Evolutionary conservation across 2,113 vertebrate species (phyloP), one percentile per base, ranked within the genome.

Genomic region (Cinclus mexicanus): DNA sequence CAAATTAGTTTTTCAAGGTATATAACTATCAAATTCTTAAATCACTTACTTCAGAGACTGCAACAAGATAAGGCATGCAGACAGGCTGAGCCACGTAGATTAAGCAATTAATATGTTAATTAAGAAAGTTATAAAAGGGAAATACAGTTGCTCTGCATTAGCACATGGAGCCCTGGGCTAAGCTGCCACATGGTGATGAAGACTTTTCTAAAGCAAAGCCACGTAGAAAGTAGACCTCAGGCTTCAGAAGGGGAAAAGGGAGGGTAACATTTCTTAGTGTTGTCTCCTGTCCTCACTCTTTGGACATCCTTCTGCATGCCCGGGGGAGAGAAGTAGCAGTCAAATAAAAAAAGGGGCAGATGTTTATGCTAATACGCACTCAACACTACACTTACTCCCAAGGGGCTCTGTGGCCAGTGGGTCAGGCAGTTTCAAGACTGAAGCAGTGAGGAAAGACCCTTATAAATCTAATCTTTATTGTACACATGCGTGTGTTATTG

Each of bases 11-110:
- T 92, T 69, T 74, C 71, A 57, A 90, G 55, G 83, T 77, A 90
- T 50, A 26, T 74, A 93, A 95, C 88, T 94, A 93, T 16, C 26
- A 74, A 88, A 83, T 83, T 86, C 63, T 63, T 81, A 90, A 72
- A 88, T 90, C 42, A 42, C 50, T 83, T 69, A 68, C 83, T 94
- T 95, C 71, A 83, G 86, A 83, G 55, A 42, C 59, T 80, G 79
- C 57, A 90, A 88, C 88, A 92, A 92, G 90, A 94, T 26, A 86
- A 83, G 68, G 55, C 88, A 93, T 9, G 75, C 52, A 83, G 52
- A 50, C 63, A 86, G 29, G 64, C 47, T 85, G 50, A 92, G 14
- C 23, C 33, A 11, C 7, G 17, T 37, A 80, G 71, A 77, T 90
- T 72, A 74, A 74, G 83, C 63, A 93, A 74, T 25, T 49, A 74